A percentile compares a stretch with the other conserved stretches of the same genome.
Conservation (phyloP, 2,888 invertebrate genomes). For the Mimumesa dahlbomi region DNA sequence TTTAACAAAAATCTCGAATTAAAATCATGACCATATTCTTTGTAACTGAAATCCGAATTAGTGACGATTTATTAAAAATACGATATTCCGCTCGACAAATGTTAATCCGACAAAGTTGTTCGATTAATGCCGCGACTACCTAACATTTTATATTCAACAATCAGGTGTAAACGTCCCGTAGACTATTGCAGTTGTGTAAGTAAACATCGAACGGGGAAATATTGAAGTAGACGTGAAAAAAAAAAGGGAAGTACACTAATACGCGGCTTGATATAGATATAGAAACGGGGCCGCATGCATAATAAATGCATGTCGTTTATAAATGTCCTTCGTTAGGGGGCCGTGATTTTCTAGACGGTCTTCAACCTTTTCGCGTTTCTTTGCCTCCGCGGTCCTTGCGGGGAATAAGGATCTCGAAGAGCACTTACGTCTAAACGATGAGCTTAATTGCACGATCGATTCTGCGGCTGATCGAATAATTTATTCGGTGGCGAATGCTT, state of each 20-base stretch:
- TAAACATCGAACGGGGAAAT: not conserved
- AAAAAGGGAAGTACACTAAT: conserved; percentile 58
- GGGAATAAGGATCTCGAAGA: conserved; percentile 3
- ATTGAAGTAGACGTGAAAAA: conserved; percentile 10
- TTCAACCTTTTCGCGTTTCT: conserved; percentile 35
- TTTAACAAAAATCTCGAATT: too few relatives aligned
- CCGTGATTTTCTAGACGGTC: conserved; percentile 12
- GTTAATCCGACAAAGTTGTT: too few relatives aligned
- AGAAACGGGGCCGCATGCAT: conserved; percentile 70
- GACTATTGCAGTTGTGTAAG: too few relatives aligned
- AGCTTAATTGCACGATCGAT: conserved; percentile 38
- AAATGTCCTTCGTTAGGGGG: conserved; percentile 38
- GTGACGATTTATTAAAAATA: too few relatives aligned
- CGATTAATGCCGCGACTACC: too few relatives aligned
- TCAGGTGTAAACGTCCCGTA: not conserved
- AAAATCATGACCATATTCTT: too few relatives aligned
- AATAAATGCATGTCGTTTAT: conserved; percentile 61
- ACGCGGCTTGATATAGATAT: conserved; percentile 47
- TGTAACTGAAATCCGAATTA: too few relatives aligned
- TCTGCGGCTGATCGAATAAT: not conserved
- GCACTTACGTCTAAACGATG: not conserved
- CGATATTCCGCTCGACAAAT: too few relatives aligned
- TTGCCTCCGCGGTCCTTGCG: conserved; percentile 4
- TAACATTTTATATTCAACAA: too few relatives aligned
- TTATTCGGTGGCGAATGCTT: not conserved